Conservation (phyloP, 37 sponge, comb jelly and placozoan genomes). For the Spongilla lacustris region DNA sequence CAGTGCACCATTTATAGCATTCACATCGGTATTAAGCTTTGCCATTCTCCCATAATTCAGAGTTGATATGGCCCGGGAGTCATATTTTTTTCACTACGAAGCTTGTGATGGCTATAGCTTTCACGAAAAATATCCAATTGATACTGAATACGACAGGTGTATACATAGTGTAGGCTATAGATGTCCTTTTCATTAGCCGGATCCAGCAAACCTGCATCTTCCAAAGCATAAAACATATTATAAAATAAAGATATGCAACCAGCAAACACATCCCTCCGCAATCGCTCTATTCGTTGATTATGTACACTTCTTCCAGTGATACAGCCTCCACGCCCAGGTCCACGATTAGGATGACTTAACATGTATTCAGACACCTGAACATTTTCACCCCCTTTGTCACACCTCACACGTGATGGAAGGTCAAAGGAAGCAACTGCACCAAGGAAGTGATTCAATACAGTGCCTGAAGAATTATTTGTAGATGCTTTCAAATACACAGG, state of each 20-base stretch:
- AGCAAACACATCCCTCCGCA: slow-evolving; percentile 16
- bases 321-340: slow-evolving; percentile 47
- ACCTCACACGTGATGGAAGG: neutral
- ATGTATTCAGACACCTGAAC: slow-evolving; percentile 55
- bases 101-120: neutral
- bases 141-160: neutral
- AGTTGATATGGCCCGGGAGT: neutral
- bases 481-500: slow-evolving; percentile 40
- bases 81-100: neutral
- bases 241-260: neutral
- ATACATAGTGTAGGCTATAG: neutral
- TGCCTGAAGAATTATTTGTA: slow-evolving; percentile 18
- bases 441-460: neutral
- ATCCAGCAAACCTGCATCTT: neutral
- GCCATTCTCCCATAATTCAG: neutral
- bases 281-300: slow-evolving; percentile 9
- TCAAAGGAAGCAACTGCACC: neutral
- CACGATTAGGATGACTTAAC: slow-evolving; percentile 58
- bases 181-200: neutral
- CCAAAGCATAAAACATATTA: neutral
- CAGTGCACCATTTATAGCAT: neutral
- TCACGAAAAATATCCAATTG: neutral
- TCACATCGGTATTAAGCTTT: neutral
- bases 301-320: slow-evolving; percentile 57
- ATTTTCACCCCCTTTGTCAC: neutral